Conservation (phyloP, 1,140 invertebrate genomes). For the Zaprionus gabonicus region DNA sequence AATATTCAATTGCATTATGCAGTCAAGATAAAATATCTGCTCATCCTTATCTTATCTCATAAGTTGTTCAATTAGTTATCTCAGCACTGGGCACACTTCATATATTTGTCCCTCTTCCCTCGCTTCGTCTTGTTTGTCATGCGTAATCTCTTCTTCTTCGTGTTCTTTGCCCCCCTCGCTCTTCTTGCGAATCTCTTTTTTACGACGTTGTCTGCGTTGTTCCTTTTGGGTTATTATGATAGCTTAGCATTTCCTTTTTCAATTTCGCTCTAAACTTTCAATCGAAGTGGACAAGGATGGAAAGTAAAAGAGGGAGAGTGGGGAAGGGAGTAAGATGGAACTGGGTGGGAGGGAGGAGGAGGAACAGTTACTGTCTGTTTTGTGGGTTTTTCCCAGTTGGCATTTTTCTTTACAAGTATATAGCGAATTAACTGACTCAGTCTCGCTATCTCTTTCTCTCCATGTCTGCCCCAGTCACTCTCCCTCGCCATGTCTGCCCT, state of each 20-base stretch:
- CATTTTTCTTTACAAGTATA: background rate
- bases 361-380: background rate
- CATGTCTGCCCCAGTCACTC: background rate
- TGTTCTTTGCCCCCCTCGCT: background rate
- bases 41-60: background rate
- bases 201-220: background rate
- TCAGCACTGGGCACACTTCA: background rate
- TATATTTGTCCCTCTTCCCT: background rate
- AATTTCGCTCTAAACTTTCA: background rate
- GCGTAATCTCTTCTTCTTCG: background rate
- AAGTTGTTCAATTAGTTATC: conserved; percentile 6
- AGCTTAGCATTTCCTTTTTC: conserved; percentile 5
- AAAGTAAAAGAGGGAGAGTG: background rate
- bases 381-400: background rate
- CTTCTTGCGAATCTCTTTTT: background rate
- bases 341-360: too few species aligned
- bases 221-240: conserved; percentile 5
- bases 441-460: background rate
- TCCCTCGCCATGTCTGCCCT: background rate
- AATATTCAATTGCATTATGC: background rate
- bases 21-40: background rate
- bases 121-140: background rate
- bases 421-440: background rate
- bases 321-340: too few species aligned
- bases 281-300: background rate